These are phyloP conservation scores for Halcyon badia DNA, from an alignment of 2,797 vertebrate species.

Conservation along the genomic window DNA sequence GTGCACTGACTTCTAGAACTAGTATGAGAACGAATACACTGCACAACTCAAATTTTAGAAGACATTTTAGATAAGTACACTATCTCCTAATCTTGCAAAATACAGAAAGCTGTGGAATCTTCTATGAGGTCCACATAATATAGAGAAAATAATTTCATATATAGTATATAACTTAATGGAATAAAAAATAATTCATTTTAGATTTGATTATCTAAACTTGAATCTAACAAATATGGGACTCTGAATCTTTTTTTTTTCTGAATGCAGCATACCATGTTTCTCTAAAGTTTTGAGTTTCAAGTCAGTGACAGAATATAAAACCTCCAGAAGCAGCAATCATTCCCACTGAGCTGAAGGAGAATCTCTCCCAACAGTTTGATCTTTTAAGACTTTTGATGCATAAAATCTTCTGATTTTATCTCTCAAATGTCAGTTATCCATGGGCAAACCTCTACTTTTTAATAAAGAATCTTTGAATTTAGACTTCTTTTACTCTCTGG, in stretches of 20 bases:
- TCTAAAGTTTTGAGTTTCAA: conserved; percentile 8
- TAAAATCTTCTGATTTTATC: neutral
- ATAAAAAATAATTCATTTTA: neutral
- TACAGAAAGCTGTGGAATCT: neutral
- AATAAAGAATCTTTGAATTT: neutral
- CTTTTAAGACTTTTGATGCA: neutral
- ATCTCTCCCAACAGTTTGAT: neutral
- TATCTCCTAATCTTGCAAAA: neutral
- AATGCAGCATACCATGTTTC: neutral
- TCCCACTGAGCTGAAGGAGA: neutral
- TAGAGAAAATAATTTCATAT: neutral
- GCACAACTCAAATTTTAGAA: neutral
- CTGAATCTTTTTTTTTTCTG: neutral
- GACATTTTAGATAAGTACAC: neutral
- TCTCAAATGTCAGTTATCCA: neutral
- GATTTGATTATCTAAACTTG: neutral
- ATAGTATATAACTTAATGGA: neutral
- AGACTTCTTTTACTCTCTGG: neutral
- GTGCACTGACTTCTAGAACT: neutral
- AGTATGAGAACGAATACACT: neutral
- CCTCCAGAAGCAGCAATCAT: neutral
- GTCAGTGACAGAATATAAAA: neutral
- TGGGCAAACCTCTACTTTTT: neutral
- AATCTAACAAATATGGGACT: neutral
- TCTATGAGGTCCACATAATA: neutral